Conservation (phyloP, 2,113 vertebrate genomes). For the rat (Rattus norvegicus) region DNA sequence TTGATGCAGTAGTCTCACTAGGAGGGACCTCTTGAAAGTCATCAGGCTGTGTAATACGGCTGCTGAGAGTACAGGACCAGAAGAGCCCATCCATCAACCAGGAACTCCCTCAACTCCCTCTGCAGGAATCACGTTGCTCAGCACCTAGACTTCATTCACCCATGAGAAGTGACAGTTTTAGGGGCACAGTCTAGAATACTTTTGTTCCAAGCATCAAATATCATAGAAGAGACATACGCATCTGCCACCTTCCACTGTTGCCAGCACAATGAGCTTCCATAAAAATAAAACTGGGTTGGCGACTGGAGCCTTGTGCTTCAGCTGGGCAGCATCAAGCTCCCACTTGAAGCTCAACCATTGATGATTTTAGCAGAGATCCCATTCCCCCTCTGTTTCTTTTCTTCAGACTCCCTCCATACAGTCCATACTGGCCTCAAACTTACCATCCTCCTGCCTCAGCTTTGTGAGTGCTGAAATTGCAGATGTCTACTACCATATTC, state of each 20-base stretch:
- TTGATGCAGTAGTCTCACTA: background rate
- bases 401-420: background rate
- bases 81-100: too few species aligned
- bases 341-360: background rate
- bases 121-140: too few species aligned
- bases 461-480: background rate
- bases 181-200: too few species aligned
- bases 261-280: too few species aligned
- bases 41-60: background rate
- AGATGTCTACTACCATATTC: background rate
- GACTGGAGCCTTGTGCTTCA: background rate
- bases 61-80: background rate
- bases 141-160: too few species aligned
- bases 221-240: too few species aligned
- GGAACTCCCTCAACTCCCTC: too few species aligned
- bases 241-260: too few species aligned
- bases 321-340: background rate
- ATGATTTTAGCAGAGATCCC: background rate
- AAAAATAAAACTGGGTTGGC: background rate
- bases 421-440: background rate
- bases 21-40: background rate
- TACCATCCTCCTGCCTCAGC: background rate
- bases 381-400: background rate
- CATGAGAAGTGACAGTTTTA: too few species aligned
- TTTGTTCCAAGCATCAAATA: too few species aligned